A percentile compares a stretch with the other conserved stretches of the same genome.
phyloP scores from a whole-genome alignment of 2,113 vertebrate genomes.

The Gasterosteus nipponicus region DNA sequence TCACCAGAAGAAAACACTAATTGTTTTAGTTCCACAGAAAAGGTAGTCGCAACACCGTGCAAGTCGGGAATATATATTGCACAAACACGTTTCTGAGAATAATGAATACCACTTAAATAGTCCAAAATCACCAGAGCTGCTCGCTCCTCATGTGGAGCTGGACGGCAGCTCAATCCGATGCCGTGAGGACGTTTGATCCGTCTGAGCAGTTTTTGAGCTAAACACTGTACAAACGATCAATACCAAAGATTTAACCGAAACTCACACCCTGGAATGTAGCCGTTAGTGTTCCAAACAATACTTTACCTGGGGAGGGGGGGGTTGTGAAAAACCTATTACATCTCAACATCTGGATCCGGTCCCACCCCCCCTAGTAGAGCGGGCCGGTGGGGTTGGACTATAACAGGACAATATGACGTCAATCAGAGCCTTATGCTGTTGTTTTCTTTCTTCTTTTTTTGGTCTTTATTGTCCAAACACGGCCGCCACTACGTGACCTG shows the following conservation, averaged over 20 bases:
- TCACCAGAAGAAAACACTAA: neutral
- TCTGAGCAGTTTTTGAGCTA: slow-evolving; percentile 17
- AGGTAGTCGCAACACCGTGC: neutral
- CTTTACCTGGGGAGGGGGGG: too few species aligned
- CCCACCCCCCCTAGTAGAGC: too few species aligned
- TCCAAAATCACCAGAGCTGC: neutral
- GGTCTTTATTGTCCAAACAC: slow-evolving; percentile 14
- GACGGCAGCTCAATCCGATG: neutral
- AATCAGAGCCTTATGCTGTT: slow-evolving; percentile 14
- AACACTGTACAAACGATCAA: neutral
- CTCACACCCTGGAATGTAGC: too few species aligned
- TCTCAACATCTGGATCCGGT: too few species aligned
- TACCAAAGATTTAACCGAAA: slow-evolving; percentile 40
- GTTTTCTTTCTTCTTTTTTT: neutral
- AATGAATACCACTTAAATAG: slow-evolving; percentile 4
- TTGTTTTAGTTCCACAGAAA: slow-evolving; percentile 13
- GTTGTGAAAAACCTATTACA: too few species aligned
- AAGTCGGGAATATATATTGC: slow-evolving; percentile 26
- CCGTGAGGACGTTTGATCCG: slow-evolving; percentile 4
- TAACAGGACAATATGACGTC: slow-evolving; percentile 9
- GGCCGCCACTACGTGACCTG: neutral
- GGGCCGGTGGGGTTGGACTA: neutral
- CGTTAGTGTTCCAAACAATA: too few species aligned
- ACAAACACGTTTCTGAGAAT: slow-evolving; percentile 18
- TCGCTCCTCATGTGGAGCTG: too few species aligned